Conservation (phyloP, 2,113 vertebrate genomes). For the Colossoma macropomum region DNA sequence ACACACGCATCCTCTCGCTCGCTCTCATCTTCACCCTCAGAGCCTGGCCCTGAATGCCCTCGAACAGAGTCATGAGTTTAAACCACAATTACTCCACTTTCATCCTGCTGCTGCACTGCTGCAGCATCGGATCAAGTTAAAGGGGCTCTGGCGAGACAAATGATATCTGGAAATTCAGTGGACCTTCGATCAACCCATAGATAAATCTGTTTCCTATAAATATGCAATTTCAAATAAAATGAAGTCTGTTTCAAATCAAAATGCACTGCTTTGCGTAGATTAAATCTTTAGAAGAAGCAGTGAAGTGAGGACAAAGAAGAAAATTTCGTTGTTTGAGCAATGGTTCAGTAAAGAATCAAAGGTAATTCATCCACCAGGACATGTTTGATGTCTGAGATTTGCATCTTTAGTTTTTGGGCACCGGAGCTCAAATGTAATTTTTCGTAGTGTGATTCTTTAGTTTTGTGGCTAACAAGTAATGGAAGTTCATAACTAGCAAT, state of each 20-base stretch:
- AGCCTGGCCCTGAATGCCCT: slow-evolving; percentile 11
- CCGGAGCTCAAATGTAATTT: too few relatives aligned
- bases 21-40: background rate
- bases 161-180: background rate
- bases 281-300: too few relatives aligned
- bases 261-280: background rate
- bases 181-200: background rate
- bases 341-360: background rate
- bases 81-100: slow-evolving; percentile 21
- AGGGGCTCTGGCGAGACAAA: background rate
- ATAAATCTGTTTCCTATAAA: background rate
- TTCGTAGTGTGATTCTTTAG: too few relatives aligned
- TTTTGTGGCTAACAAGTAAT: too few relatives aligned
- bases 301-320: too few relatives aligned
- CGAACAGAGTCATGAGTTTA: background rate
- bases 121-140: background rate
- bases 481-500: too few relatives aligned
- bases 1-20: background rate
- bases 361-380: background rate
- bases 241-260: background rate
- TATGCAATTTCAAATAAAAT: background rate
- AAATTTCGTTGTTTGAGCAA: background rate
- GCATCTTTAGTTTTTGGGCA: background rate
- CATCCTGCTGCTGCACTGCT: background rate
- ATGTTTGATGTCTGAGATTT: background rate